These are phyloP conservation scores for Drosophila maculinotata DNA, from an alignment of 2,888 invertebrate species.

Conservation along the genomic window DNA sequence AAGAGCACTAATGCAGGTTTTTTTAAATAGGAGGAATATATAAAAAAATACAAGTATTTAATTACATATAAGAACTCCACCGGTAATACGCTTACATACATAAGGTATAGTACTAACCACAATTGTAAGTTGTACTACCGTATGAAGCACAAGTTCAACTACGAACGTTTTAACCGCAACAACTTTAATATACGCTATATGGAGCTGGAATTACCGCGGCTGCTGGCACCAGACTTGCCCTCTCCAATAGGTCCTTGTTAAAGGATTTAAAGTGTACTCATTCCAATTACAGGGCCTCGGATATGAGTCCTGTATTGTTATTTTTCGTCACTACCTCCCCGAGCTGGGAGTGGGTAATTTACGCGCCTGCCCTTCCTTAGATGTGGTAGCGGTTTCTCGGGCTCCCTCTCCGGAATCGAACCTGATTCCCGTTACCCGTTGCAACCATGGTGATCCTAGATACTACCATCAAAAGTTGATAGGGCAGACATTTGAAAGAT, in stretches of 20 bases:
- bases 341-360: conserved; percentile 49
- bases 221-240: conserved; percentile 62
- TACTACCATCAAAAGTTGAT: conserved; percentile 88
- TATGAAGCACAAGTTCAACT: conserved; percentile 62
- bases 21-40: conserved; percentile 51
- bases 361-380: conserved; percentile 89
- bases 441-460: conserved; percentile 89
- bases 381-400: conserved; percentile 87
- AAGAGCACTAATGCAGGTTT: conserved; percentile 55
- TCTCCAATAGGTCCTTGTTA: conserved; percentile 60
- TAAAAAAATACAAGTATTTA: conserved; percentile 47
- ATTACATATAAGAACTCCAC: conserved; percentile 47
- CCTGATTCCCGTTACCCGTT: conserved; percentile 91
- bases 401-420: conserved; percentile 89
- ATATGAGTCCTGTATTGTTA: conserved; percentile 85
- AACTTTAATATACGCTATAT: conserved; percentile 88
- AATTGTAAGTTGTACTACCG: conserved; percentile 46
- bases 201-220: conserved; percentile 64
- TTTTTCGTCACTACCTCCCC: conserved; percentile 88
- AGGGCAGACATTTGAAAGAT: conserved; percentile 89
- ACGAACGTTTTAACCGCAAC: conserved; percentile 89
- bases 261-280: conserved; percentile 58
- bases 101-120: conserved; percentile 49
- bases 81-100: conserved; percentile 49
- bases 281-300: conserved; percentile 57